Conservation (phyloP, 2,888 invertebrate genomes). For the Sinelater perroti region DNA sequence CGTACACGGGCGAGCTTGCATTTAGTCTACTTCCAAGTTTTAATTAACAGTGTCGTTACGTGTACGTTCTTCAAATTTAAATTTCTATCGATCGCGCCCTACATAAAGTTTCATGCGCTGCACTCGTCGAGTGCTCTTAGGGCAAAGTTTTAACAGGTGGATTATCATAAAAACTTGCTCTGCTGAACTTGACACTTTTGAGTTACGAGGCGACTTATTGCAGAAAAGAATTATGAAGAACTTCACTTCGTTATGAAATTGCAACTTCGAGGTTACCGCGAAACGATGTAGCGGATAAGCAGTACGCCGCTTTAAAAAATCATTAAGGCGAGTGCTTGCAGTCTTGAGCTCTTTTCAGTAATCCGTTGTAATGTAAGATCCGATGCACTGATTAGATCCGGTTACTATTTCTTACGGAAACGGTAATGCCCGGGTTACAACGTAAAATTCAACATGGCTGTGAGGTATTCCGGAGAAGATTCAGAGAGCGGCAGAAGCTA, state of each 20-base stretch:
- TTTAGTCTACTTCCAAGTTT: neutral
- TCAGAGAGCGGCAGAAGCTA: constrained; percentile 32
- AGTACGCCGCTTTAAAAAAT: no score
- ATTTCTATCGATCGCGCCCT: neutral
- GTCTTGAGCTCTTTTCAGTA: no score
- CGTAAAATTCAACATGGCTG: constrained; percentile 38
- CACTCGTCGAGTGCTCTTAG: neutral
- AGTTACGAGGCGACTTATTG: neutral
- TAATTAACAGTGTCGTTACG: neutral
- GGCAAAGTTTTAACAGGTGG: neutral
- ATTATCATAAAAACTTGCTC: neutral
- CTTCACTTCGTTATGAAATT: no score
- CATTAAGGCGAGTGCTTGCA: no score
- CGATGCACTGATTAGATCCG: no score
- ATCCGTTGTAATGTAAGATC: no score
- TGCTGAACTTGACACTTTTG: neutral
- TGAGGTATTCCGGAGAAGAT: constrained; percentile 36
- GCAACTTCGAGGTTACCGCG: no score
- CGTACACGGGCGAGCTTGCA: neutral
- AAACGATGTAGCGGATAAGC: no score
- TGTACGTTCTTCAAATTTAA: neutral
- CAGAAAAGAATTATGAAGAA: no score
- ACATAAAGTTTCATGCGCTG: neutral
- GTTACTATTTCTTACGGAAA: constrained; percentile 20
- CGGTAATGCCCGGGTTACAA: constrained; percentile 15